Evolutionary conservation across 2,113 vertebrate species (phyloP).

Genomic region (Theristicus caerulescens): DNA sequence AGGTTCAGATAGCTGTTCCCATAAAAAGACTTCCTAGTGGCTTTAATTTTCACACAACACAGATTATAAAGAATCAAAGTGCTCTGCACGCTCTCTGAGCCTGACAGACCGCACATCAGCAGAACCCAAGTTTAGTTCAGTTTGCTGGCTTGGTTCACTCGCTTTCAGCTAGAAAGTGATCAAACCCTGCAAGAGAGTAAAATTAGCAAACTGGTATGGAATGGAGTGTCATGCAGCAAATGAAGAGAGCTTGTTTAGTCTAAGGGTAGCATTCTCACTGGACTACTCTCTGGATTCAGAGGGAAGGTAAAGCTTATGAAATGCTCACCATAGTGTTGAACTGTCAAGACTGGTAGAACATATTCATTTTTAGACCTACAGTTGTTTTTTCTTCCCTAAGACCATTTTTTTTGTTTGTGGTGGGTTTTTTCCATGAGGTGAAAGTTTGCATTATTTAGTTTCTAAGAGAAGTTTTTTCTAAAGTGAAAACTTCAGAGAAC

Average conservation of each 20-base stretch:
- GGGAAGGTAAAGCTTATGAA: background rate
- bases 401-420: background rate
- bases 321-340: background rate
- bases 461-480: background rate
- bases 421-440: background rate
- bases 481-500: background rate
- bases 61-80: background rate
- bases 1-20: background rate
- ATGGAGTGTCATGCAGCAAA: background rate
- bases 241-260: no score
- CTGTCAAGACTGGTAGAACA: no score
- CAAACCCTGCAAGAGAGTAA: background rate
- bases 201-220: no score
- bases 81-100: background rate
- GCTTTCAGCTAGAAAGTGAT: background rate
- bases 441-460: background rate
- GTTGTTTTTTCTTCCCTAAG: background rate
- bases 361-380: background rate
- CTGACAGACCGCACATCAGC: background rate
- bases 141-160: background rate
- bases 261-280: background rate
- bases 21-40: background rate
- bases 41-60: background rate
- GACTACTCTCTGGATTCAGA: background rate
- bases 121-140: background rate